phyloP scores from a whole-genome alignment of 1,140 invertebrate genomes.

The Chelonus insularis region DNA sequence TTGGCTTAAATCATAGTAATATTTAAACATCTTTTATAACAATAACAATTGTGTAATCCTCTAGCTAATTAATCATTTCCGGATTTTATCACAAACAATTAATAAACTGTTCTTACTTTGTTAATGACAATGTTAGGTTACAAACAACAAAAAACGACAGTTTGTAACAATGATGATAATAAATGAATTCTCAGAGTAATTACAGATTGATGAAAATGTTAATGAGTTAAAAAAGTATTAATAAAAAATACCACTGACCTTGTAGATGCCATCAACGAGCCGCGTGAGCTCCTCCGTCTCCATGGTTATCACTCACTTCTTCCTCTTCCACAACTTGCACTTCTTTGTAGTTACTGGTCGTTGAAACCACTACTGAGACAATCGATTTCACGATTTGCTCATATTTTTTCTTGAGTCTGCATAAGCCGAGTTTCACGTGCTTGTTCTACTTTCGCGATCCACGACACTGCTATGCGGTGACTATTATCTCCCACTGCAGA shows the following conservation, averaged over 20 bases:
- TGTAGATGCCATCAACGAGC: conserved; percentile 86
- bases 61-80: too few species aligned
- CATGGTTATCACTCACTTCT: conserved; percentile 60
- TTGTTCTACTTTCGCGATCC: conserved; percentile 42
- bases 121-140: too few species aligned
- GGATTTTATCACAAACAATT: too few species aligned
- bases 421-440: conserved; percentile 42
- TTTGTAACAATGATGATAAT: too few species aligned
- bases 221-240: neutral
- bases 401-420: conserved; percentile 48
- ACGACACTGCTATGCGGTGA: neutral
- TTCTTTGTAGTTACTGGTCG: neutral
- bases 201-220: too few species aligned
- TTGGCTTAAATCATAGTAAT: too few species aligned
- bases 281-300: conserved; percentile 87
- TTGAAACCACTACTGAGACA: conserved; percentile 34
- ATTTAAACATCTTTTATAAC: too few species aligned
- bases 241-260: conserved; percentile 70
- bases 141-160: too few species aligned
- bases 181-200: neutral
- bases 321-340: conserved; percentile 9
- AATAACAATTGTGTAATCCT: too few species aligned
- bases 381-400: conserved; percentile 50
- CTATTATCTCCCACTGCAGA: neutral
- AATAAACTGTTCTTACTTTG: too few species aligned